These are phyloP conservation scores for Limanda limanda DNA, from an alignment of 2,113 vertebrate genomes.

Conservation along the genomic window DNA sequence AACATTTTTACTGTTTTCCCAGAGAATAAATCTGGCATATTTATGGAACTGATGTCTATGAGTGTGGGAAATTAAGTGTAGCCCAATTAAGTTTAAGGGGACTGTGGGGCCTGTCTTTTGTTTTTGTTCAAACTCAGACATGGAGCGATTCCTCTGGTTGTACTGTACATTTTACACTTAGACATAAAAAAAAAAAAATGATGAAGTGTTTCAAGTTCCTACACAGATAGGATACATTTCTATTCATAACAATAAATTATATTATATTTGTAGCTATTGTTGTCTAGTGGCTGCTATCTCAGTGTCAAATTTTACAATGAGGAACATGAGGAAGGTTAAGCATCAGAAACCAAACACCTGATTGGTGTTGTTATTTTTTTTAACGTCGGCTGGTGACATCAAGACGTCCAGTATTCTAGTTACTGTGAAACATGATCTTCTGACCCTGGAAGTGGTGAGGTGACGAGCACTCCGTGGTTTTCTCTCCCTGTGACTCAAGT, in stretches of 20 bases:
- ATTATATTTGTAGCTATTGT: neutral
- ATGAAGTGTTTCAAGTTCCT: neutral
- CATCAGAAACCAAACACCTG: neutral
- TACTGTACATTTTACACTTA: neutral
- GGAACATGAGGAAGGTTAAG: neutral
- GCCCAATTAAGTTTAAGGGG: too few relatives aligned
- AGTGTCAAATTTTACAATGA: neutral
- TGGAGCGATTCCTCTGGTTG: neutral
- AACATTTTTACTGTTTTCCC: too few relatives aligned
- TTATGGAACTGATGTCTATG: too few relatives aligned
- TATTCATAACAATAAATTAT: too few relatives aligned
- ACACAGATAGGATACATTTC: too few relatives aligned
- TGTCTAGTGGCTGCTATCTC: neutral
- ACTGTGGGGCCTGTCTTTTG: neutral
- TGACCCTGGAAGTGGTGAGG: constrained; percentile 6
- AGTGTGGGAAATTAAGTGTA: too few relatives aligned
- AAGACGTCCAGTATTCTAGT: constrained; percentile 15
- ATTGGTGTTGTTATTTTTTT: neutral
- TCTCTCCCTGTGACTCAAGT: constrained; percentile 21
- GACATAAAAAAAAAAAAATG: too few relatives aligned
- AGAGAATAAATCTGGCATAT: too few relatives aligned
- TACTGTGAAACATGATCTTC: constrained; percentile 38
- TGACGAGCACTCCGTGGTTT: constrained; percentile 25
- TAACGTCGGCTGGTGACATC: neutral
- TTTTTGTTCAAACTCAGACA: neutral